phyloP scores from a whole-genome alignment of 2,797 vertebrate species.

The Lutjanus campechanus region DNA sequence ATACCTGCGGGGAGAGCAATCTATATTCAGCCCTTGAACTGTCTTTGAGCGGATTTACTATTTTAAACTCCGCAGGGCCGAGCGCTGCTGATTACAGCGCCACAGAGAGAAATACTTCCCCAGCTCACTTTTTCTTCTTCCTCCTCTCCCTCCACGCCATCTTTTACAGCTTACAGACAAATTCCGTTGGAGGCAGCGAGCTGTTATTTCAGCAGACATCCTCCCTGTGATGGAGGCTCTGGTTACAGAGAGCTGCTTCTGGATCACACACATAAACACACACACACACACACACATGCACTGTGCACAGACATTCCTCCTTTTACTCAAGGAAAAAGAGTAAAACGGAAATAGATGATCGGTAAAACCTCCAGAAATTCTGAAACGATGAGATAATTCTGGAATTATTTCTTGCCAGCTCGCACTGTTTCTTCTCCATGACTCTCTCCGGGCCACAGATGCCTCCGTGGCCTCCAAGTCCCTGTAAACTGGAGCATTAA shows the following conservation, averaged over 20 bases:
- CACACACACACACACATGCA: conserved; percentile 1
- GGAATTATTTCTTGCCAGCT: conserved; percentile 22
- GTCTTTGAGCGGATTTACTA: conserved; percentile 78
- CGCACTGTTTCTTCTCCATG: conserved; percentile 20
- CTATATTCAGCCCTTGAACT: conserved; percentile 71
- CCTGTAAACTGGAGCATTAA: conserved; percentile 31
- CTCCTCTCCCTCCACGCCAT: conserved; percentile 55
- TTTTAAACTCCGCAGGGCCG: conserved; percentile 69
- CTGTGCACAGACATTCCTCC: conserved; percentile 38
- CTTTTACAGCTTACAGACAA: conserved; percentile 75
- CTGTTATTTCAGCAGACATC: conserved; percentile 75
- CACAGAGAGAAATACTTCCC: conserved; percentile 66
- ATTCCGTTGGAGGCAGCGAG: conserved; percentile 68
- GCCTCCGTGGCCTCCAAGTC: conserved; percentile 38
- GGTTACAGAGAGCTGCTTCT: conserved; percentile 71
- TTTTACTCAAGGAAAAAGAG: conserved; percentile 53
- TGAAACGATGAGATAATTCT: conserved; percentile 61
- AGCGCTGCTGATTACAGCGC: conserved; percentile 65
- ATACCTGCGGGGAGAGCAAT: conserved; percentile 46
- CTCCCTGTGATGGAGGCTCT: conserved; percentile 71
- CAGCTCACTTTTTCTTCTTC: conserved; percentile 52
- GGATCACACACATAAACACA: conserved; percentile 53
- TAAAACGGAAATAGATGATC: conserved; percentile 46
- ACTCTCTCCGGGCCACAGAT: conserved; percentile 24
- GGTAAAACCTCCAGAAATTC: conserved; percentile 57